Base-by-base conservation (phyloP, 2,888 invertebrate genomes). In the Arge pagana region DNA sequence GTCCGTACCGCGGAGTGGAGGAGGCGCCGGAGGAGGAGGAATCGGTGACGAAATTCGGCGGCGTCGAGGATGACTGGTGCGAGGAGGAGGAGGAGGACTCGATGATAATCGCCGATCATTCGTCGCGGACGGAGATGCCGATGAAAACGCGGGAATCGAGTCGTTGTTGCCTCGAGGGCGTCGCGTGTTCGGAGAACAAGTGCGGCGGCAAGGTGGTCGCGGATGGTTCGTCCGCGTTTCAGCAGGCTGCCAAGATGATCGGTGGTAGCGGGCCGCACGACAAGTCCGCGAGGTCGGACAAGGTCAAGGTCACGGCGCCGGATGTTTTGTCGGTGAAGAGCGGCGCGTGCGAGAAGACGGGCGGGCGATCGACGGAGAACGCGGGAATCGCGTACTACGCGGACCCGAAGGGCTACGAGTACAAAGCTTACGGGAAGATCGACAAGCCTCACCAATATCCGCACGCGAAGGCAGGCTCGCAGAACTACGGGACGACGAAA, bases 321-420 rank as follows among this genome's bases (percentile, higher is more conserved):
- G n/a, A n/a, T n/a, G n/a, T n/a, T n/a, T n/a, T n/a, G n/a, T n/a
- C n/a, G n/a, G n/a, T n/a, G n/a, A n/a, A n/a, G n/a, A n/a, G n/a
- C n/a, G n/a, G n/a, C n/a, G n/a, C n/a, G n/a, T n/a, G n/a, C n/a
- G n/a, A n/a, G n/a, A n/a, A n/a, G n/a, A n/a, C n/a, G n/a, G n/a
- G n/a, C n/a, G n/a, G n/a, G n/a, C n/a, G 23, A 15, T 21, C 23
- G 11, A 37, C 19, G 8, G 71, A 70, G 7, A 70, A 63, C 67
- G 72, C 72, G 48, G 71, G 71, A 53, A 60, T 74, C 13, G 71
- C 68, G 58, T 74, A 73, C 51, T 74, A 75, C 57, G 74, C 73
- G 3, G 74, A 75, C 37, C 57, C 74, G 4, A 72, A 73, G 55
- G 72, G 72, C 3, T 70, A 71, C 59, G 70, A 72, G 16, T 72